These are phyloP conservation scores for Sesamia nonagrioides DNA, from an alignment of 1,140 invertebrate species.

Conservation along the genomic window DNA sequence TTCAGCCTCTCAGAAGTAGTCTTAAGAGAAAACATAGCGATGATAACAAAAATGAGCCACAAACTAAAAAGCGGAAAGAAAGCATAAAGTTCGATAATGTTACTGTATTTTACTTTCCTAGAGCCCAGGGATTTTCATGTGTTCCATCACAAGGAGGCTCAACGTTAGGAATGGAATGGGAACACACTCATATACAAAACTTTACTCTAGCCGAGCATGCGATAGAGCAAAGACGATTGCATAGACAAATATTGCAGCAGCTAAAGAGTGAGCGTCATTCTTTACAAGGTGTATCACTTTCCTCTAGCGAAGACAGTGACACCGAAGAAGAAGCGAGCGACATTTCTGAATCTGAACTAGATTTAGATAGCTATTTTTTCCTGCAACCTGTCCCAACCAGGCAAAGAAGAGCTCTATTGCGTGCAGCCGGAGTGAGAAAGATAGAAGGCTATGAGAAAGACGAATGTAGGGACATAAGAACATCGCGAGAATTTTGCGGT, in stretches of 20 bases:
- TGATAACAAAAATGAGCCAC: conserved; percentile 63
- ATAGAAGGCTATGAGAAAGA: conserved; percentile 98
- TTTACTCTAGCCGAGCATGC: conserved; percentile 93
- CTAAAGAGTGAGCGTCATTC: conserved; percentile 91
- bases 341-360: conserved; percentile 94
- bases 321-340: conserved; percentile 94
- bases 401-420: conserved; percentile 94
- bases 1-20: conserved; percentile 72
- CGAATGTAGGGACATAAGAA: conserved; percentile 96
- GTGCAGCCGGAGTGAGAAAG: conserved; percentile 96
- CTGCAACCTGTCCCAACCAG: conserved; percentile 97
- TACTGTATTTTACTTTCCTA: conserved; percentile 97
- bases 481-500: conserved; percentile 97
- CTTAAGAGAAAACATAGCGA: conserved; percentile 80
- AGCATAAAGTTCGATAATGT: conserved; percentile 96
- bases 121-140: conserved; percentile 98
- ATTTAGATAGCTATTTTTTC: conserved; percentile 97
- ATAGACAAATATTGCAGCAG: conserved; percentile 94
- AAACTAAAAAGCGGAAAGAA: conserved; percentile 90
- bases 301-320: conserved; percentile 93
- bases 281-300: conserved; percentile 84
- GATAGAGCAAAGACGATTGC: conserved; percentile 94
- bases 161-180: conserved; percentile 97
- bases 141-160: conserved; percentile 98
- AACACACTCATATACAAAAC: conserved; percentile 93